Conservation (phyloP, 2,113 vertebrate species). For the Embiotoca jacksoni region DNA sequence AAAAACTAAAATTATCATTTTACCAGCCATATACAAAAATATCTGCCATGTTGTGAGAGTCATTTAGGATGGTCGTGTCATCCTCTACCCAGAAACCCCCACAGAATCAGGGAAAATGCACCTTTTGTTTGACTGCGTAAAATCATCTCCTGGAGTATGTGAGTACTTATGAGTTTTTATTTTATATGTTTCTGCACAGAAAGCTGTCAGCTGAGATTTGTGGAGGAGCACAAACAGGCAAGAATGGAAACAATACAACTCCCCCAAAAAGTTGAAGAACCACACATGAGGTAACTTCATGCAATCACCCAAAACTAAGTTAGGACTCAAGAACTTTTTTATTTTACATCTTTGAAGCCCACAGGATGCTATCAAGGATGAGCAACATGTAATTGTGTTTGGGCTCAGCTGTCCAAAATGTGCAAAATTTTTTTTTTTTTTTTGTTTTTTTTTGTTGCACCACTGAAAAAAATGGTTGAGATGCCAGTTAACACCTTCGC, state of each 20-base stretch:
- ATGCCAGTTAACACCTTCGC: neutral
- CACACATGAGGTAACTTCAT: slow-evolving; percentile 63
- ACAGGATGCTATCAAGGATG: slow-evolving; percentile 37
- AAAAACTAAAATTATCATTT: too few species aligned
- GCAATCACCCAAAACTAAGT: slow-evolving; percentile 57
- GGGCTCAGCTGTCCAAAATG: slow-evolving; percentile 19
- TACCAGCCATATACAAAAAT: too few species aligned
- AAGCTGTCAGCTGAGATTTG: slow-evolving; percentile 20
- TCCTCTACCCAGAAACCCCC: too few species aligned
- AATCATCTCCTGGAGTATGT: neutral
- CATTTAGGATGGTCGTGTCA: too few species aligned
- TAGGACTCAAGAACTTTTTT: slow-evolving; percentile 37
- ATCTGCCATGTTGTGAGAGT: too few species aligned
- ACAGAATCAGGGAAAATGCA: too few species aligned
- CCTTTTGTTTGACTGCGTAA: too few species aligned
- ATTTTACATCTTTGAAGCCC: slow-evolving; percentile 33
- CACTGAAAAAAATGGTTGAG: neutral
- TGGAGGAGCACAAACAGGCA: slow-evolving; percentile 3
- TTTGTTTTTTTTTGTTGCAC: neutral
- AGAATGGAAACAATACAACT: slow-evolving; percentile 30
- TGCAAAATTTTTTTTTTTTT: slow-evolving; percentile 11
- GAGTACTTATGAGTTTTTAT: slow-evolving; percentile 18
- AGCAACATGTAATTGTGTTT: slow-evolving; percentile 36
- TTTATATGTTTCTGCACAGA: slow-evolving; percentile 23
- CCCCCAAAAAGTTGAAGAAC: slow-evolving; percentile 36